Evolutionary conservation across 2,888 invertebrate genomes (phyloP).

Genomic region (Poecilobothrus nobilitatus): DNA sequence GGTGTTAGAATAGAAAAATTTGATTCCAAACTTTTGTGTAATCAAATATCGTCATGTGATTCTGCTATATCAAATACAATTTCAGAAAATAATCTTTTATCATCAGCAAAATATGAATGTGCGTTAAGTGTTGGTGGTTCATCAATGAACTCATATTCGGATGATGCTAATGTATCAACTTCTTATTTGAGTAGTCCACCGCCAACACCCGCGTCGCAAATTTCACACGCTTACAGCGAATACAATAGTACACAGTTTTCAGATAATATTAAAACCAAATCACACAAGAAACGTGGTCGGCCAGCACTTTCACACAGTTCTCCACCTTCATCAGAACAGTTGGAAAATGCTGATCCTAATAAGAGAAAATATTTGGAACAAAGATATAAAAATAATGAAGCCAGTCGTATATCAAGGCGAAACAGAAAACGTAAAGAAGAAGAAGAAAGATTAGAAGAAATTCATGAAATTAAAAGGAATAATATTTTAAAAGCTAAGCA

Average conservation of each 20-base stretch:
- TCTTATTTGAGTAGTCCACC: neutral
- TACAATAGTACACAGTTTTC: neutral
- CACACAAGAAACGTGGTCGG: constrained; percentile 44
- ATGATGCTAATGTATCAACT: neutral
- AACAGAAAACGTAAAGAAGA: constrained; percentile 56
- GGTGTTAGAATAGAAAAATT: neutral
- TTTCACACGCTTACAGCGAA: neutral
- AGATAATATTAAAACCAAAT: neutral
- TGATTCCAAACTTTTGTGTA: neutral
- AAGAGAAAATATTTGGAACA: constrained; percentile 57
- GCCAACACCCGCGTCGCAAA: neutral
- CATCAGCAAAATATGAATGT: neutral
- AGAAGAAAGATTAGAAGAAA: constrained; percentile 38
- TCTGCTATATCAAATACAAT: neutral
- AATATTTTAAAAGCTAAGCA: neutral
- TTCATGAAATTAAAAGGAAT: constrained; percentile 25
- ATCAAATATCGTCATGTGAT: neutral
- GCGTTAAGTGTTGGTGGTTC: neutral
- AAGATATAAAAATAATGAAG: constrained; percentile 70
- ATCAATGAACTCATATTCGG: neutral
- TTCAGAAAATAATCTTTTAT: neutral
- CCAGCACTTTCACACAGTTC: constrained; percentile 45
- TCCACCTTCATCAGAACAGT: constrained; percentile 21
- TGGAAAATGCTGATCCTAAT: constrained; percentile 36
- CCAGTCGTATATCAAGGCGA: constrained; percentile 63